Evolutionary conservation across 2,113 vertebrate species (phyloP).

Genomic region (Struthio camelus): DNA sequence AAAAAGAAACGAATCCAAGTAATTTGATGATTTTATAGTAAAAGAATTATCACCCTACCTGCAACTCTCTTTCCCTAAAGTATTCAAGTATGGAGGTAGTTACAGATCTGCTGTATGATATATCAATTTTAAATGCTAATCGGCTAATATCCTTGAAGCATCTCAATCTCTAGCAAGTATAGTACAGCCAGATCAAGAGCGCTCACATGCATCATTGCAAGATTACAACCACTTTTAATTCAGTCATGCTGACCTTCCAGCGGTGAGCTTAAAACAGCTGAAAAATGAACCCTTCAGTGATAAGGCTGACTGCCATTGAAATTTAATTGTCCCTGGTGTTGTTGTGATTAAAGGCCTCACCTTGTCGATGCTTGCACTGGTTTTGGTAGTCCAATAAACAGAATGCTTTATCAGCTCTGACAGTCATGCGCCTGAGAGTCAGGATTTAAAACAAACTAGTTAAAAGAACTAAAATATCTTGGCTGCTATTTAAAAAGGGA

Average conservation of each 20-base stretch:
- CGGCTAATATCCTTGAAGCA: not conserved
- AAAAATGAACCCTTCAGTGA: slow-evolving; percentile 24
- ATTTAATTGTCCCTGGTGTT: slow-evolving; percentile 31
- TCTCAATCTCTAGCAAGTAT: not conserved
- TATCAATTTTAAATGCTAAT: not conserved
- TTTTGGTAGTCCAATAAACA: slow-evolving; percentile 30
- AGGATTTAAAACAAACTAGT: not conserved
- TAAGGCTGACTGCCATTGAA: slow-evolving; percentile 2
- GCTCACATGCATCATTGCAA: not conserved
- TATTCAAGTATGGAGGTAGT: not conserved
- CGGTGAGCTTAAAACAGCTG: not conserved
- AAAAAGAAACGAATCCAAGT: not conserved
- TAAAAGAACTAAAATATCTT: not conserved
- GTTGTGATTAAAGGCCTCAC: not conserved
- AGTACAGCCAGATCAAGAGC: not conserved
- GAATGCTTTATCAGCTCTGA: slow-evolving; percentile 21
- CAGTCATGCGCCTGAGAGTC: not conserved
- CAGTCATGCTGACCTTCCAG: not conserved
- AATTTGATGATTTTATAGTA: not conserved
- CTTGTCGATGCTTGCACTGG: not conserved
- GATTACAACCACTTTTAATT: slow-evolving; percentile 24
- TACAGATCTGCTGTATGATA: not conserved
- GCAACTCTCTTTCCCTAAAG: not conserved
- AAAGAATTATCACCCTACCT: not conserved
- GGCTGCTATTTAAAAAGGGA: not conserved